Evolutionary conservation across 1,140 invertebrate species (phyloP).

Genomic region (Drosophila pallidifrons): DNA sequence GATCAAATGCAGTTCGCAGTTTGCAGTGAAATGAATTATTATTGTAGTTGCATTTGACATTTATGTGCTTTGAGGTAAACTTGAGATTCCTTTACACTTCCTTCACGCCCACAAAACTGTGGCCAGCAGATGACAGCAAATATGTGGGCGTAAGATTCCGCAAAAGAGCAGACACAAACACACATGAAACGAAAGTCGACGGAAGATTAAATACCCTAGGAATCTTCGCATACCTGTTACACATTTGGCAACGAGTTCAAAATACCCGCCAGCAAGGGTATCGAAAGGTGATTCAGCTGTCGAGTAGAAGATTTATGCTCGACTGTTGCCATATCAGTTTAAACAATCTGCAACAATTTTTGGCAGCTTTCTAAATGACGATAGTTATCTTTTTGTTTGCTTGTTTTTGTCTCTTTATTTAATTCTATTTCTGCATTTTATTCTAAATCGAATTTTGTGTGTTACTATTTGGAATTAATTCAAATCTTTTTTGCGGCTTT

Average conservation of each 20-base stretch:
- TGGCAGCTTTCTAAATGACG: slow-evolving; percentile 39
- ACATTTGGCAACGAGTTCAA: neutral
- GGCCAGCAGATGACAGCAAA: slow-evolving; percentile 19
- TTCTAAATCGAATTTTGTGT: slow-evolving; percentile 21
- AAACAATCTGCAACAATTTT: slow-evolving; percentile 37
- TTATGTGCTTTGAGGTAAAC: slow-evolving; percentile 56
- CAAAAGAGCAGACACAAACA: slow-evolving; percentile 9
- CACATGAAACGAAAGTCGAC: neutral
- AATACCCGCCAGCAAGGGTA: neutral
- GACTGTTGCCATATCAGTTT: slow-evolving; percentile 30
- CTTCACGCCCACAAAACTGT: slow-evolving; percentile 45
- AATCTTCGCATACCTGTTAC: slow-evolving; percentile 5
- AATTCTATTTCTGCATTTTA: slow-evolving; percentile 6
- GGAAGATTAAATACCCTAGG: neutral
- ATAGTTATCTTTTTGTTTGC: slow-evolving; percentile 3
- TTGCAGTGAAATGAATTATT: slow-evolving; percentile 63
- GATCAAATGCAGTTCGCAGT: slow-evolving; percentile 42
- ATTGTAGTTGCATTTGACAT: slow-evolving; percentile 61
- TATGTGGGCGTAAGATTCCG: slow-evolving; percentile 30
- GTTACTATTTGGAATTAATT: slow-evolving; percentile 8
- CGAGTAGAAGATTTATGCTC: slow-evolving; percentile 35
- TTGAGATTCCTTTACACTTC: neutral
- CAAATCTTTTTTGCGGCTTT: slow-evolving; percentile 16
- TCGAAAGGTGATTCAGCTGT: slow-evolving; percentile 15
- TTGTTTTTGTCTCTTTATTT: neutral